Base-by-base conservation (phyloP, 2,113 vertebrate species). In the Tiliqua scincoides region DNA sequence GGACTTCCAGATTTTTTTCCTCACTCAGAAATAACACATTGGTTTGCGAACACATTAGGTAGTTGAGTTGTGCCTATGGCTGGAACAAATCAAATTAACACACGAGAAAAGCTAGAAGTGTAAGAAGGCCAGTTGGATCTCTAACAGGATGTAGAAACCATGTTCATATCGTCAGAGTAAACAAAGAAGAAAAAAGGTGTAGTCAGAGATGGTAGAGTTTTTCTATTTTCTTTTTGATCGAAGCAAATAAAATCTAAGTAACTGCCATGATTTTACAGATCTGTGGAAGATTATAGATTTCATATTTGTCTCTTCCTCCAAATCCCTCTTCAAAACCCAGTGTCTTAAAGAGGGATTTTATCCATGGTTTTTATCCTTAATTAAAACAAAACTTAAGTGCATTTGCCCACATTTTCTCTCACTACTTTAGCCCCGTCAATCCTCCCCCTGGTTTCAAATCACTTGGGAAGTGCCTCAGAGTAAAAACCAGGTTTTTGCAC, bases 1-100 rank as follows among this genome's bases (percentile, higher is more conserved):
- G 87, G 89, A 48, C 83, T 89, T 91, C 78, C 87, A 73, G 81
- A 76, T 90, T 80, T 72, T 84, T 65, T 87, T 81, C 89, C 72
- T 91, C 88, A 91, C 40, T 40, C 63, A 62, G 48, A 14, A 79
- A 91, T 30, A 78, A 73, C 0, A 1, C 82, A 40, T n/a, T 32
- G 32, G 30, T 87, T 35, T 61, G 74, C 75, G 92, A 91, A 91
- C 3, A 18, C 82, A 86, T 81, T 65, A 0, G 12, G 1, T 63
- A 30, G 40, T 59, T 67, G 35, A 30, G 40, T 59, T 67, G 35
- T 2, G 15, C 4, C 88, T 79, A 78, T 0, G 6, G 82, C 61
- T 91, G 23, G 0, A 78, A 83, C 83, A 87, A 73, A 88, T 43
- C 82, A 57, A 77, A 86, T 52, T 70, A 88, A 88, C 89, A 90